Evolutionary conservation across 1,140 invertebrate genomes (phyloP).

Genomic region (Drosophila hydei): DNA sequence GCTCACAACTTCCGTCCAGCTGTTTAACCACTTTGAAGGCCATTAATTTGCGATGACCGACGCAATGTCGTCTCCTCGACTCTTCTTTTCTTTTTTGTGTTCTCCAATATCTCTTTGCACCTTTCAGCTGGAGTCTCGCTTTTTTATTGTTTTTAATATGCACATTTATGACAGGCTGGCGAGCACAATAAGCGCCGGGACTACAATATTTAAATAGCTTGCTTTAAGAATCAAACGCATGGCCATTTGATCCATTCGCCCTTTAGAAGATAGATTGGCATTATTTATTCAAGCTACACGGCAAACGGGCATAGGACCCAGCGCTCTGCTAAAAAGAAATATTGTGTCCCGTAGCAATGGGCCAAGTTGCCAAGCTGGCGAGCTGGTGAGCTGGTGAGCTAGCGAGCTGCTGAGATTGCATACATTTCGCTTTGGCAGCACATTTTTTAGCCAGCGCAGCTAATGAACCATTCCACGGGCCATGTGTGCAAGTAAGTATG

Average conservation of each 20-base stretch:
- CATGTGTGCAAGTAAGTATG: constrained; percentile 38
- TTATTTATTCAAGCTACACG: constrained; percentile 73
- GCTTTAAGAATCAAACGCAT: constrained; percentile 41
- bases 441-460: constrained; percentile 68
- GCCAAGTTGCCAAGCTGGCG: constrained; percentile 9
- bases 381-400: not conserved
- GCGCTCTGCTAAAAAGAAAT: constrained; percentile 33
- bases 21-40: constrained; percentile 73
- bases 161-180: too few species aligned
- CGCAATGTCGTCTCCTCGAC: constrained; percentile 17
- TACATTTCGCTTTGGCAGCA: constrained; percentile 75
- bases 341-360: constrained; percentile 49
- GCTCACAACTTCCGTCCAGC: constrained; percentile 43
- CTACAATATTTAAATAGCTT: constrained; percentile 49
- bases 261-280: constrained; percentile 64
- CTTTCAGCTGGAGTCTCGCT: constrained; percentile 3
- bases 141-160: constrained; percentile 63
- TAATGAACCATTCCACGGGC: constrained; percentile 67
- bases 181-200: too few species aligned
- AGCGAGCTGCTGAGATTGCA: constrained; percentile 71
- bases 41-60: constrained; percentile 78
- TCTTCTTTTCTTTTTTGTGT: too few species aligned
- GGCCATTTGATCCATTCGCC: constrained; percentile 34
- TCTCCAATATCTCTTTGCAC: constrained; percentile 22
- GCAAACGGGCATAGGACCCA: constrained; percentile 20